Base-by-base conservation (phyloP, 1,140 invertebrate genomes). In the Acyrthosiphon pisum region DNA sequence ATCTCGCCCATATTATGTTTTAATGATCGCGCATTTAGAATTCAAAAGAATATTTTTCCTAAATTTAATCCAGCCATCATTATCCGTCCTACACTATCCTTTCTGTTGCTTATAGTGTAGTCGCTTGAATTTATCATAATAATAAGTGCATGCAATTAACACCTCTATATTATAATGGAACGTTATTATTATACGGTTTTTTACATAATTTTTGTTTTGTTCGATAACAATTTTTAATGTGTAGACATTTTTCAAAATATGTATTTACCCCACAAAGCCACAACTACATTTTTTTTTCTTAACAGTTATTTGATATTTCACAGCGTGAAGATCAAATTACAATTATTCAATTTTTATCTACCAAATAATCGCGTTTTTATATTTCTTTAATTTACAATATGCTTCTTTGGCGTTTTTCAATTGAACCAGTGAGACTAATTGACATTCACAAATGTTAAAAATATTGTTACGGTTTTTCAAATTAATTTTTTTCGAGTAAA, bases 41-140 rank as follows among this genome's bases (percentile, higher is more conserved):
- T 86, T 44, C 11, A 53, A 37, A 89, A 89, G 20, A 56, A 89
- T 89, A 89, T n/a, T 83, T 50, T 26, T 92, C 68, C 90, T 91
- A 35, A 35, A 91, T 23, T 91, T 18, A 92, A 37, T 92, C 91
- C 91, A 46, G 1, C 37, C 23, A 6, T 91, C 9, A n/a, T 83
- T 48, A 37, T 92, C 91, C 35, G 18, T 92, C 35, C 91, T 81
- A 22, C 1, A 81, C 18, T 22, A 26, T 83, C 91, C 91, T 92
- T 83, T 92, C n/a, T 92, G 76, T 92, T 92, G 91, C 91, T 92
- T 92, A 18, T 92, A 89, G n/a, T 89, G 46, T 56, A 37, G 48
- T 89, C 35, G 88, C 88, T 89, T 53, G 50, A 37, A 56, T 56
- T 91, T 22, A 60, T 83, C 30, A 3, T 76, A n/a, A n/a, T 18